Percentiles rank a stretch among this genome's conserved stretches.
Evolutionary conservation across 2,797 vertebrate species (phyloP).

Genomic region (Phoxinus dragarum): DNA sequence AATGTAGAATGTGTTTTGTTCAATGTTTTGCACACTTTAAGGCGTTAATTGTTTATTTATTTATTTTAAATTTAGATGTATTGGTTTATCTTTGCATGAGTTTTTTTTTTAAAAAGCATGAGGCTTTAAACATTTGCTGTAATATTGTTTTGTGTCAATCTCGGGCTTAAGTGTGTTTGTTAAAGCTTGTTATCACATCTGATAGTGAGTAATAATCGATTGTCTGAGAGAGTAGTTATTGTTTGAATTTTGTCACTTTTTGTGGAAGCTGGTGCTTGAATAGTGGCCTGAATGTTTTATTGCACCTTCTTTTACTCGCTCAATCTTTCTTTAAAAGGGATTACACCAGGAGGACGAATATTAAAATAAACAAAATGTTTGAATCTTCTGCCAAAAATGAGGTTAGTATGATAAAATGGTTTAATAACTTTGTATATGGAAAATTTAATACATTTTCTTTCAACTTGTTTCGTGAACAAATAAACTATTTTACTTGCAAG

Average conservation of each 20-base stretch:
- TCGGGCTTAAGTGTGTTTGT: background rate
- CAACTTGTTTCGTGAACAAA: background rate
- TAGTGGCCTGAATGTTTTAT: background rate
- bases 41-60: background rate
- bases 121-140: background rate
- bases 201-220: background rate
- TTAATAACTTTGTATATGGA: background rate
- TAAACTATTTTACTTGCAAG: background rate
- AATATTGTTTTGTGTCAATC: slow-evolving; percentile 8
- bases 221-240: background rate
- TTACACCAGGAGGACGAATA: background rate
- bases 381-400: background rate
- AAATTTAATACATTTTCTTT: background rate
- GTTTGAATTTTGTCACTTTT: background rate
- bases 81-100: background rate
- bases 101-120: background rate
- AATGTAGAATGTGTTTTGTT: background rate
- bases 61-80: background rate
- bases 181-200: slow-evolving; percentile 10
- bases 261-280: background rate
- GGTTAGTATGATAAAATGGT: background rate
- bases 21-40: background rate
- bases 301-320: background rate
- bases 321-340: background rate
- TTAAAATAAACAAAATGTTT: background rate